Evolutionary conservation across 2,888 invertebrate genomes (phyloP).

Genomic region (Microdon myrmicae): DNA sequence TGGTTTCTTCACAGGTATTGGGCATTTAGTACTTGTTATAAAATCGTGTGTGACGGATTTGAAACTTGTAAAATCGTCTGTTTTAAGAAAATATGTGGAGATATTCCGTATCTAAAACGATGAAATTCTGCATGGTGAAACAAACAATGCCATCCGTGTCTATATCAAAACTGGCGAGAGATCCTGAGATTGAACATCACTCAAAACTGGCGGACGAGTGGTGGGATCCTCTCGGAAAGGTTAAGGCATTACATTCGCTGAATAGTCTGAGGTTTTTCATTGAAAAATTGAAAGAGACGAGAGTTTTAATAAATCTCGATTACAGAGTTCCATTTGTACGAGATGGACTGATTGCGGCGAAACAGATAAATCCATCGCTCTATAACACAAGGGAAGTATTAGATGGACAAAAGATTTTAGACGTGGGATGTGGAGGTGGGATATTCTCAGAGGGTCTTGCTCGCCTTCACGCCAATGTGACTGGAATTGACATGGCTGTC

Average conservation of each 20-base stretch:
- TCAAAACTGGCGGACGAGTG: slow-evolving; percentile 73
- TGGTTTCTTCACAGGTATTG: too few species aligned
- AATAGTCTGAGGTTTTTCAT: slow-evolving; percentile 75
- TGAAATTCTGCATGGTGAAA: too few species aligned
- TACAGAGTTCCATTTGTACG: slow-evolving; percentile 76
- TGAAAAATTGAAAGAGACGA: too few species aligned
- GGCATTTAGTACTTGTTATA: too few species aligned
- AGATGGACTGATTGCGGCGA: slow-evolving; percentile 75
- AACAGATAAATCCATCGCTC: slow-evolving; percentile 61
- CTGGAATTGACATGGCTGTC: slow-evolving; percentile 82
- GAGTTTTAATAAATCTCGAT: too few species aligned
- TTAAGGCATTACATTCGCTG: slow-evolving; percentile 79
- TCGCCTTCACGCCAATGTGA: slow-evolving; percentile 81
- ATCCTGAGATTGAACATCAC: slow-evolving; percentile 72
- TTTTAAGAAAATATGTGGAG: too few species aligned
- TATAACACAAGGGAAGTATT: slow-evolving; percentile 71
- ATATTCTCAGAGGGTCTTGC: slow-evolving; percentile 81
- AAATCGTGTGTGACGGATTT: too few species aligned
- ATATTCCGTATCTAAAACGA: too few species aligned
- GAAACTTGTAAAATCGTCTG: too few species aligned
- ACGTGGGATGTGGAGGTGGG: slow-evolving; percentile 95
- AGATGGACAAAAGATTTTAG: slow-evolving; percentile 76
- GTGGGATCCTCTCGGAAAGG: slow-evolving; percentile 79
- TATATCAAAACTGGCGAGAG: too few species aligned
- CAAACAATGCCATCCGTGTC: too few species aligned